Evolutionary conservation across 2,113 vertebrate genomes (phyloP).

Genomic region (Pelodiscus sinensis): DNA sequence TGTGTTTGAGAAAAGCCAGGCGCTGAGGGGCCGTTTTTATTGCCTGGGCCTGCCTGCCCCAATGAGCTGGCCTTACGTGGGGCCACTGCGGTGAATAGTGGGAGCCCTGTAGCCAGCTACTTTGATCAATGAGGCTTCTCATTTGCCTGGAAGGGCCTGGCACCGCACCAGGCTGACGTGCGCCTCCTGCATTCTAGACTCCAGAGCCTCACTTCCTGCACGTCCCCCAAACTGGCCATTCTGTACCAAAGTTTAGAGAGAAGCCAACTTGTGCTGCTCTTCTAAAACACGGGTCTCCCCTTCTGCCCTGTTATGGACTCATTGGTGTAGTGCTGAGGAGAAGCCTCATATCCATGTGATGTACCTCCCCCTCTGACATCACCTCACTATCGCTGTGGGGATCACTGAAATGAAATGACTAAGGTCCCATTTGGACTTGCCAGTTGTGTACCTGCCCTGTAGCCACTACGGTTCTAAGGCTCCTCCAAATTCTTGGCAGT

Average conservation of each 20-base stretch:
- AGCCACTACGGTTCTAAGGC: not conserved
- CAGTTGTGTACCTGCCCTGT: conserved; percentile 4
- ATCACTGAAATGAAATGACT: not conserved
- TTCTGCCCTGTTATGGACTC: not conserved
- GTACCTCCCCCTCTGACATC: conserved; percentile 45
- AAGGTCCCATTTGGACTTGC: not conserved
- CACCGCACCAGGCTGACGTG: fast-evolving
- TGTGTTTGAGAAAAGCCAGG: not conserved
- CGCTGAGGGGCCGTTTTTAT: not conserved
- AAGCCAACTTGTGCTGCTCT: not conserved
- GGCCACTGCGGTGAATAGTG: no score
- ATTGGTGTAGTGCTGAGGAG: not conserved
- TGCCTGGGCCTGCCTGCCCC: not conserved
- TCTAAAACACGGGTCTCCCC: fast-evolving
- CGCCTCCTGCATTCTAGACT: fast-evolving
- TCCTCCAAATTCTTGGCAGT: not conserved
- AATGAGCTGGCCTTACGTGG: not conserved
- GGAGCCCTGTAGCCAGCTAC: no score
- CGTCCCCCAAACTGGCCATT: not conserved
- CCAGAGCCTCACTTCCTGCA: not conserved
- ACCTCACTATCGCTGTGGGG: conserved; percentile 22
- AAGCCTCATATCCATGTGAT: not conserved
- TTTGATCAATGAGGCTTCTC: fast-evolving
- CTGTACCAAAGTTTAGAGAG: fast-evolving
- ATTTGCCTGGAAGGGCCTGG: not conserved